Conservation (phyloP, 2,113 vertebrate species). For the Zeus faber region DNA sequence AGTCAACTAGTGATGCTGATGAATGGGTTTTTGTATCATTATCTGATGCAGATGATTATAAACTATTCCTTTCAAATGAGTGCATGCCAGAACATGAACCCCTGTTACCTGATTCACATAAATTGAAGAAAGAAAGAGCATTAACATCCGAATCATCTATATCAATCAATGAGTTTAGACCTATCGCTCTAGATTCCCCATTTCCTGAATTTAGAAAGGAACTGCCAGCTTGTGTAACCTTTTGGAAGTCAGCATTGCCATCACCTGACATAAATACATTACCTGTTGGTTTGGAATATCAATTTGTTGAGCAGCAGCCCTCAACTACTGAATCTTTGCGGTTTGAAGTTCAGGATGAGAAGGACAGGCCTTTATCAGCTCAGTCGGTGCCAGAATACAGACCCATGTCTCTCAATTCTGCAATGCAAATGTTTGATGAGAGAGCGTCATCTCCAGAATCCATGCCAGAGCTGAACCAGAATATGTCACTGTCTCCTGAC, state of each 20-base stretch:
- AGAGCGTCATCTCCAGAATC: constrained; percentile 60
- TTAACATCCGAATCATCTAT: constrained; percentile 49
- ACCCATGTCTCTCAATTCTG: constrained; percentile 24
- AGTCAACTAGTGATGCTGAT: not conserved
- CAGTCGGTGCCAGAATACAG: constrained; percentile 43
- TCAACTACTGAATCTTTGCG: constrained; percentile 34
- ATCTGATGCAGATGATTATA: constrained; percentile 8
- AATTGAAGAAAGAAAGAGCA: constrained; percentile 23
- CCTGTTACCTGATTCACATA: constrained; percentile 18
- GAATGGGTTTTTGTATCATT: not conserved
- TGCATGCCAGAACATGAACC: constrained; percentile 21
- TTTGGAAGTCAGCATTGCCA: constrained; percentile 5
- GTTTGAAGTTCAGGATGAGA: constrained; percentile 7
- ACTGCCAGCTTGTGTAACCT: constrained; percentile 20
- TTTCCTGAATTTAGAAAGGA: constrained; percentile 31
- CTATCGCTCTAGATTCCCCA: constrained; percentile 56
- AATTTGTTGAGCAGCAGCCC: constrained; percentile 14
- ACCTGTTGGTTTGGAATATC: constrained; percentile 12
- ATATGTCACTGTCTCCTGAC: constrained; percentile 55
- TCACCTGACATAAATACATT: constrained; percentile 28
- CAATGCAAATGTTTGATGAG: constrained; percentile 18
- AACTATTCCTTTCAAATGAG: constrained; percentile 21
- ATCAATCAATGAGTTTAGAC: constrained; percentile 47
- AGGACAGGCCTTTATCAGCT: constrained; percentile 20
- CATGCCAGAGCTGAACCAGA: constrained; percentile 34